Conservation (phyloP, 1,140 invertebrate species). For the Caerostris extrusa region DNA sequence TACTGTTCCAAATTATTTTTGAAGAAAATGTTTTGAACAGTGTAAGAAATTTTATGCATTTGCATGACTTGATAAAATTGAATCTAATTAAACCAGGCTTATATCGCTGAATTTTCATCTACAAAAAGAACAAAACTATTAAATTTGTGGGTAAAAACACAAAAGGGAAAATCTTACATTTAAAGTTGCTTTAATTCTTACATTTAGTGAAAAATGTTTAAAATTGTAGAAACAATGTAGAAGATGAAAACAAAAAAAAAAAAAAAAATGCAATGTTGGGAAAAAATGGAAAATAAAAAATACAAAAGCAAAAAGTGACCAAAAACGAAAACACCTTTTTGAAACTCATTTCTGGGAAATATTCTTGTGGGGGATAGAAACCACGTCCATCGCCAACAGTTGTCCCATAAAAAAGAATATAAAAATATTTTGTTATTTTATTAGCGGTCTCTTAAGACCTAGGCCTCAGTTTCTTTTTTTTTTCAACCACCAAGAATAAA, state of each 20-base stretch:
- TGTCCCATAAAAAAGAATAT: conserved; percentile 41
- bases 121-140: too few species aligned
- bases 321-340: not conserved
- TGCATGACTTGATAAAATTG: too few species aligned
- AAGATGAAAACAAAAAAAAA: not conserved
- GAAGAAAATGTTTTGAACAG: too few species aligned
- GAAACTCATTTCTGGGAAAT: conserved; percentile 14
- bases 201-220: not conserved
- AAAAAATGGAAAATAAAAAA: not conserved
- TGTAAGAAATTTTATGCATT: too few species aligned
- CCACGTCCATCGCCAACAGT: conserved; percentile 24
- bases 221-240: not conserved
- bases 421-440: conserved; percentile 44
- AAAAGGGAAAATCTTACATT: too few species aligned
- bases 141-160: too few species aligned
- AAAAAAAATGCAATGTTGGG: not conserved
- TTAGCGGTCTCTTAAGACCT: conserved; percentile 20
- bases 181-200: not conserved
- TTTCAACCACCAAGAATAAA: not conserved
- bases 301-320: not conserved
- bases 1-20: too few species aligned
- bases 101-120: too few species aligned
- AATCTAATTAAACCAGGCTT: too few species aligned
- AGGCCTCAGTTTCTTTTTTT: not conserved
- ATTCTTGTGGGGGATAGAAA: conserved; percentile 6